These are phyloP conservation scores for Formica exsecta DNA, from an alignment of 1,140 invertebrate species.

Conservation along the genomic window DNA sequence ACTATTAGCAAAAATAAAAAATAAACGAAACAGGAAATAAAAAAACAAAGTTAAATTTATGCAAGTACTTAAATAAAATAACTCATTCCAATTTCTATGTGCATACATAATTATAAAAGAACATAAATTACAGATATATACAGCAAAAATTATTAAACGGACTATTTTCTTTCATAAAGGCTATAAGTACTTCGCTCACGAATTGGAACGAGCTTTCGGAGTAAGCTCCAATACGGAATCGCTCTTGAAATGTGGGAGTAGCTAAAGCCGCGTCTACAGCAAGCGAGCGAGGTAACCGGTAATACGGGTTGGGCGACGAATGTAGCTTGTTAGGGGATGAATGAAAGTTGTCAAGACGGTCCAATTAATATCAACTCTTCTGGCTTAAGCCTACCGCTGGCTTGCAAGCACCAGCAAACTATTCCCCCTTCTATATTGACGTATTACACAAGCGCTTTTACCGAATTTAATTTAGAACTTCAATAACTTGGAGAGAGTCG, in stretches of 20 bases:
- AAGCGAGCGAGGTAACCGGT: slow-evolving; percentile 67
- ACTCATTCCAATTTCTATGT: not conserved
- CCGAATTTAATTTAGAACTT: slow-evolving; percentile 71
- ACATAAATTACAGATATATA: not conserved
- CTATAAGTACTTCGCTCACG: slow-evolving; percentile 46
- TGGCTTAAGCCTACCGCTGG: slow-evolving; percentile 82
- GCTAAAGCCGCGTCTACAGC: slow-evolving; percentile 57
- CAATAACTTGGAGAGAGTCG: slow-evolving; percentile 8
- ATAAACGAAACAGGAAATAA: not conserved
- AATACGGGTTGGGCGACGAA: slow-evolving; percentile 84
- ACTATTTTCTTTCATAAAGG: slow-evolving; percentile 12
- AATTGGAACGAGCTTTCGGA: slow-evolving; percentile 64
- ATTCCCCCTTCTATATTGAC: slow-evolving; percentile 12
- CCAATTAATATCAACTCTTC: slow-evolving; percentile 87
- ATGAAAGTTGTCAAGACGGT: slow-evolving; percentile 86
- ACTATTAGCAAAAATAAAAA: not conserved
- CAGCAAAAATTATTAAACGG: slow-evolving; percentile 39
- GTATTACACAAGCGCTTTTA: slow-evolving; percentile 80
- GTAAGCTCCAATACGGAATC: slow-evolving; percentile 61
- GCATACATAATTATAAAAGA: not conserved
- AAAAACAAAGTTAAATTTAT: not conserved
- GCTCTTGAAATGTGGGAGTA: slow-evolving; percentile 54
- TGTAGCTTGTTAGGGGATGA: slow-evolving; percentile 86
- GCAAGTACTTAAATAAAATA: not conserved
- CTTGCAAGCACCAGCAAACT: slow-evolving; percentile 79